A percentile compares a stretch with the other conserved stretches of the same genome.
phyloP scores from a whole-genome alignment of 2,797 vertebrate species.

The Cossypha caffra region DNA sequence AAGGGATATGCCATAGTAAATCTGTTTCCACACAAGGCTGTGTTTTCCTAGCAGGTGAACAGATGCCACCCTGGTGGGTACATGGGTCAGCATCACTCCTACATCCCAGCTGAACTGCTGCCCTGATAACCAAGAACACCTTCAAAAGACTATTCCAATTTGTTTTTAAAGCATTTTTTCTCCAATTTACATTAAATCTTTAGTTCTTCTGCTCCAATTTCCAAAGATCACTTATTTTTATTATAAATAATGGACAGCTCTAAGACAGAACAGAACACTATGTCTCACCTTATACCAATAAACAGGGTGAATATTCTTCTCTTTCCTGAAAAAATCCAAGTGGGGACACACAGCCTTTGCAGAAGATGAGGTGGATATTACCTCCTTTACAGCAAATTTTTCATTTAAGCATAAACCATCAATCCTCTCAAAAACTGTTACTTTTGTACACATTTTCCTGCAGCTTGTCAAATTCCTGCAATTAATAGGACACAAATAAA shows the following conservation, averaged over 20 bases:
- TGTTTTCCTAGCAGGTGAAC: background rate
- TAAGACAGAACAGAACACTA: background rate
- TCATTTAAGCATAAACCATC: slow-evolving; percentile 70
- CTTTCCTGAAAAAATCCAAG: slow-evolving; percentile 61
- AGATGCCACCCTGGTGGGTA: background rate
- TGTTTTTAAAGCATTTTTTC: background rate
- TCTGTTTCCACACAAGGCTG: background rate
- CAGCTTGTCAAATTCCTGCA: slow-evolving; percentile 76
- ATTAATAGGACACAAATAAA: background rate
- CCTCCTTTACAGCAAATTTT: slow-evolving; percentile 3
- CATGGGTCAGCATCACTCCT: rapidly evolving
- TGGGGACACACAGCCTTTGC: slow-evolving; percentile 76
- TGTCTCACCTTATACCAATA: slow-evolving; percentile 81
- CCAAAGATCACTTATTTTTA: background rate
- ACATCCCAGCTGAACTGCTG: background rate
- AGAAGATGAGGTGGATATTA: background rate
- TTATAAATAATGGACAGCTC: background rate
- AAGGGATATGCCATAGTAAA: background rate
- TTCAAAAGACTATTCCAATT: background rate
- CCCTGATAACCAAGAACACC: background rate
- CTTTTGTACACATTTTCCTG: slow-evolving; percentile 67
- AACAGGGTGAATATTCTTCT: slow-evolving; percentile 48
- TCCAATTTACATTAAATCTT: background rate
- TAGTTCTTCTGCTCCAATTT: background rate
- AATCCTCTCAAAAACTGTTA: slow-evolving; percentile 71